Conservation (phyloP, 2,888 invertebrate genomes). For the Glaucopsyche alexis region DNA sequence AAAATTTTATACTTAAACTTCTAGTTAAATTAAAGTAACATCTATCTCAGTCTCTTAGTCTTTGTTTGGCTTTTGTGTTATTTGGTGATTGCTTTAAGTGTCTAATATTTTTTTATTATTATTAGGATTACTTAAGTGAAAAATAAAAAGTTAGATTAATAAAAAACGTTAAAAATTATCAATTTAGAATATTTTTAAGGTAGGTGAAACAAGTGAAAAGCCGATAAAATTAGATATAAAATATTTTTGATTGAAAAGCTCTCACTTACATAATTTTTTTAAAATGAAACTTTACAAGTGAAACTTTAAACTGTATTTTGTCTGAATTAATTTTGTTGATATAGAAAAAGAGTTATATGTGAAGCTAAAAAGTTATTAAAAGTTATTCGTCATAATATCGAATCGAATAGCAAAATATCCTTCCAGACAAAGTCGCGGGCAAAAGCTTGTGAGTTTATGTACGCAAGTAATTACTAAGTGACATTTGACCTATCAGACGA, state of each 20-base stretch:
- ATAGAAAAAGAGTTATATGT: too few species aligned
- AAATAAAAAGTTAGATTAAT: too few species aligned
- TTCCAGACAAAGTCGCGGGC: neutral
- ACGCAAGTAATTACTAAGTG: neutral
- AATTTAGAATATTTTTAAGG: too few species aligned
- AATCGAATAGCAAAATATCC: neutral
- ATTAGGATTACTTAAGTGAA: neutral
- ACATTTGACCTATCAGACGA: slow-evolving; percentile 4
- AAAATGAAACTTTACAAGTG: too few species aligned
- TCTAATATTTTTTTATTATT: neutral
- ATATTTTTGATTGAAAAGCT: too few species aligned
- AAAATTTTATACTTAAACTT: slow-evolving; percentile 14
- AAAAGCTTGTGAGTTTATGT: neutral
- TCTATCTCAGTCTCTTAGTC: neutral
- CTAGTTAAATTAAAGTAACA: slow-evolving; percentile 1
- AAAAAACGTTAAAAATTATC: too few species aligned
- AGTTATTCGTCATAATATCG: neutral
- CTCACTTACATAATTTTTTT: too few species aligned
- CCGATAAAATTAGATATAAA: too few species aligned
- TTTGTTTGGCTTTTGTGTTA: neutral
- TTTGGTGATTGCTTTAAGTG: neutral
- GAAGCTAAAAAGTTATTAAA: neutral
- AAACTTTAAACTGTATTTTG: too few species aligned
- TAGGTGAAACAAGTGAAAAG: too few species aligned
- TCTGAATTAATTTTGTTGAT: too few species aligned